Percentiles rank a stretch among this genome's conserved stretches.
phyloP scores from a whole-genome alignment of 2,888 invertebrate genomes.

The Melieria omissa region DNA sequence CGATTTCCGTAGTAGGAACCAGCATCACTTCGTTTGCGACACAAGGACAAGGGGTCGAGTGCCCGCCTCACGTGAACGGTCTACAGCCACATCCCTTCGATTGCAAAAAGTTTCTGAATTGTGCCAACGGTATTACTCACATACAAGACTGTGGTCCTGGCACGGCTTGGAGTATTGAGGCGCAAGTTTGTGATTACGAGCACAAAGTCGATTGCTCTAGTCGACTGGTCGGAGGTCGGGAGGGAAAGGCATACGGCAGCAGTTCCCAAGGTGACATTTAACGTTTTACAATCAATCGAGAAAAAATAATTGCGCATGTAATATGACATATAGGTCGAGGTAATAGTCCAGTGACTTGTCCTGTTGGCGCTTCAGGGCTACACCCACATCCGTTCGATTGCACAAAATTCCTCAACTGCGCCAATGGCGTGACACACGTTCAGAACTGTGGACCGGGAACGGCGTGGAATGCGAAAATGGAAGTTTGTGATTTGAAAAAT shows the following conservation, averaged over 20 bases:
- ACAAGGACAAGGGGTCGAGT: neutral
- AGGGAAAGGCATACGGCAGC: too few species aligned
- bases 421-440: conserved; percentile 66
- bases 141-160: conserved; percentile 72
- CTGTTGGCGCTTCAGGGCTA: conserved; percentile 67
- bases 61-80: conserved; percentile 67
- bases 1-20: too few species aligned
- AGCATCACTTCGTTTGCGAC: too few species aligned
- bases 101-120: conserved; percentile 72
- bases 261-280: conserved; percentile 12
- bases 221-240: neutral
- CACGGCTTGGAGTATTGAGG: conserved; percentile 71
- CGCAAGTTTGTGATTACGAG: conserved; percentile 69
- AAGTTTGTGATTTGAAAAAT: conserved; percentile 69
- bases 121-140: conserved; percentile 69
- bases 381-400: conserved; percentile 71
- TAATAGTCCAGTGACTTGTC: conserved; percentile 68
- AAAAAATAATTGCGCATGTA: too few species aligned
- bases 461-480: conserved; percentile 69
- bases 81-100: conserved; percentile 69
- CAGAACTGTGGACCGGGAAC: conserved; percentile 73
- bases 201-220: conserved; percentile 41
- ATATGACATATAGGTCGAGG: conserved; percentile 53
- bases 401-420: conserved; percentile 72
- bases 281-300: neutral